Evolutionary conservation across 2,797 vertebrate species (phyloP).

Genomic region (Danionella dracula): DNA sequence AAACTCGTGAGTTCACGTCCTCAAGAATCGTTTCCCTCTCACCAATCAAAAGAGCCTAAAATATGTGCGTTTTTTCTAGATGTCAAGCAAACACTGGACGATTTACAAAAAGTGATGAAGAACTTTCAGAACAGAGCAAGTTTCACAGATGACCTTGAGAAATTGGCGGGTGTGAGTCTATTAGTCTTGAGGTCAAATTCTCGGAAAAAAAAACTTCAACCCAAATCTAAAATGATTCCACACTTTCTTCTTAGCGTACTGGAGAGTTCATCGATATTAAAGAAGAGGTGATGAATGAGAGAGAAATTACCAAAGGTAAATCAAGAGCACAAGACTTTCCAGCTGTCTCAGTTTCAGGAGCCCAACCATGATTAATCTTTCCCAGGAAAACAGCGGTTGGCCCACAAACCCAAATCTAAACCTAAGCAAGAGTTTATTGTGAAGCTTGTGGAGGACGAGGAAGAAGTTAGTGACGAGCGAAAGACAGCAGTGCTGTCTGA

Average conservation of each 20-base stretch:
- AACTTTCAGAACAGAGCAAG: slow-evolving; percentile 85
- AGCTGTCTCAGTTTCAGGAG: too few relatives aligned
- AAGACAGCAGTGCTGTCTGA: slow-evolving; percentile 66
- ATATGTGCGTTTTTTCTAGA: slow-evolving; percentile 62
- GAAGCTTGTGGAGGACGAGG: not conserved
- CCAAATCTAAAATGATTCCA: not conserved
- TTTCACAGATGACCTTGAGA: slow-evolving; percentile 81
- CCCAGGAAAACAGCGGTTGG: slow-evolving; percentile 76
- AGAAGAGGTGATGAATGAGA: slow-evolving; percentile 76
- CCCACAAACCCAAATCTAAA: slow-evolving; percentile 86
- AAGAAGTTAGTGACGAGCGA: slow-evolving; percentile 24
- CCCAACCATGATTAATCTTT: not conserved
- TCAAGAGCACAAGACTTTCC: too few relatives aligned
- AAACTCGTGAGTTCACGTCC: slow-evolving; percentile 78
- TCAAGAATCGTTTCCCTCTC: slow-evolving; percentile 9
- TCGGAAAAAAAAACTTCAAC: not conserved
- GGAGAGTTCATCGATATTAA: slow-evolving; percentile 86
- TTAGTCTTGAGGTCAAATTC: not conserved
- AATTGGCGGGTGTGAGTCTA: slow-evolving; percentile 74
- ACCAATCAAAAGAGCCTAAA: not conserved
- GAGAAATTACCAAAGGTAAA: slow-evolving; percentile 76
- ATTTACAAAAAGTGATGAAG: slow-evolving; percentile 80
- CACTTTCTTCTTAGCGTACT: slow-evolving; percentile 68
- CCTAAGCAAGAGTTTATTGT: slow-evolving; percentile 65
- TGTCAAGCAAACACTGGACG: slow-evolving; percentile 82